These are phyloP conservation scores for Sacculina carcini DNA, from an alignment of 2,888 invertebrate genomes.

Conservation along the genomic window DNA sequence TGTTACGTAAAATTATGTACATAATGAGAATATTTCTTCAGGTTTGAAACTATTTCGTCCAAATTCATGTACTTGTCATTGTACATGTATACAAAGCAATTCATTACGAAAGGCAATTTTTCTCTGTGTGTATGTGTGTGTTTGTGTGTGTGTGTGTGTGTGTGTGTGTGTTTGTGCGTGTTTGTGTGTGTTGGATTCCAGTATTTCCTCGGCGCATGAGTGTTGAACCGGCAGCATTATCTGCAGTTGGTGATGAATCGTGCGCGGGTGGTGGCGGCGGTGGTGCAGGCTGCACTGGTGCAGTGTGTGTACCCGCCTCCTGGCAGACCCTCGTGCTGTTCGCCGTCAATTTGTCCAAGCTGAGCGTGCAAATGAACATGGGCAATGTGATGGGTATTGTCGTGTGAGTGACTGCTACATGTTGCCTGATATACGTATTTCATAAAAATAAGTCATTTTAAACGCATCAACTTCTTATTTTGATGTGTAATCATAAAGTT, in stretches of 20 bases:
- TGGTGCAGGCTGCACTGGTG: background rate
- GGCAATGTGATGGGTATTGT: constrained; percentile 99
- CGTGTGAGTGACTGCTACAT: constrained; percentile 27
- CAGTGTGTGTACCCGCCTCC: constrained; percentile 38
- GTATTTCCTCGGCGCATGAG: too few species aligned
- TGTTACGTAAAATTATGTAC: too few species aligned
- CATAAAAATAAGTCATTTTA: background rate
- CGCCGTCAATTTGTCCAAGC: constrained; percentile 77
- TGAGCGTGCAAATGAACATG: constrained; percentile 98
- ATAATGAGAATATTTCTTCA: too few species aligned
- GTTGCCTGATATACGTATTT: too few species aligned
- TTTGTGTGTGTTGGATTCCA: too few species aligned
- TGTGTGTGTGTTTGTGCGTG: background rate
- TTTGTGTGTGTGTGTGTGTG: background rate
- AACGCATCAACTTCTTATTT: constrained; percentile 8
- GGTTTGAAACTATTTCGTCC: too few species aligned
- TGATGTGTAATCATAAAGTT: too few species aligned
- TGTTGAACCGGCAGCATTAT: too few species aligned
- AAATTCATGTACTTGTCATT: too few species aligned
- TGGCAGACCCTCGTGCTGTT: constrained; percentile 93
- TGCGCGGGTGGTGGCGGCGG: background rate
- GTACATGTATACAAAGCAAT: too few species aligned
- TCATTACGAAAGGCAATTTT: too few species aligned
- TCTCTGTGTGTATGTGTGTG: too few species aligned
- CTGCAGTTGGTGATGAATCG: background rate